Evolutionary conservation across 2,797 vertebrate species (phyloP).

Genomic region (Poeciliopsis infans): DNA sequence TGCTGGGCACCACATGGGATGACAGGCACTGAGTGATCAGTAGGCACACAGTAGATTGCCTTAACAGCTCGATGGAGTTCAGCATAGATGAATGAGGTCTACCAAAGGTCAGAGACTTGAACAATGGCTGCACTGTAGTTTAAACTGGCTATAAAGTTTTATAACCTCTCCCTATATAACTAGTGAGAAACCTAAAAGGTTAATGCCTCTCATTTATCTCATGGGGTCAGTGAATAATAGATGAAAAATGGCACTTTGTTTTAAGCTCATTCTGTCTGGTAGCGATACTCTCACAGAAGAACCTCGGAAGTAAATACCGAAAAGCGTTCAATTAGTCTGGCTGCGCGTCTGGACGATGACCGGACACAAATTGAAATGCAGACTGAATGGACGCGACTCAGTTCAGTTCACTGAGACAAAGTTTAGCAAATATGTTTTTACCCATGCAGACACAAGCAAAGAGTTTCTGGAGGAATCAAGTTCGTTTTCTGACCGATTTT

Average conservation of each 20-base stretch:
- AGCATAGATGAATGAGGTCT: constrained; percentile 36
- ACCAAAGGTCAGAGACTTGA: constrained; percentile 44
- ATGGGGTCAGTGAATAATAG: background rate
- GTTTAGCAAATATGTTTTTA: background rate
- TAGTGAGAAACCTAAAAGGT: background rate
- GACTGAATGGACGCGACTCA: background rate
- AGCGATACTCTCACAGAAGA: constrained; percentile 1
- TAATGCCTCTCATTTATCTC: constrained; percentile 8
- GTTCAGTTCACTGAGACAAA: background rate
- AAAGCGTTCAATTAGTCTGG: constrained; percentile 5
- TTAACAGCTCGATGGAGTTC: constrained; percentile 23
- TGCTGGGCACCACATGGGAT: constrained; percentile 29
- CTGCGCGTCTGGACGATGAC: background rate
- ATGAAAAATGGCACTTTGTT: background rate
- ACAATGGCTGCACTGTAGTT: constrained; percentile 19
- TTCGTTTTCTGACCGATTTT: constrained; percentile 9
- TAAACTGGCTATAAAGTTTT: constrained; percentile 10
- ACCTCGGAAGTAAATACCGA: background rate
- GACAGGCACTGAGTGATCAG: constrained; percentile 47
- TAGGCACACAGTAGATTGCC: constrained; percentile 28
- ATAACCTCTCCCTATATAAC: constrained; percentile 16
- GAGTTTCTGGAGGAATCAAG: background rate
- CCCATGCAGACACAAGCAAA: background rate
- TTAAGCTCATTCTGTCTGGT: constrained; percentile 2
- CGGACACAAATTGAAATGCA: background rate